Conservation (phyloP, 2,888 invertebrate genomes). For the Prosopocoilus inquinatus region DNA sequence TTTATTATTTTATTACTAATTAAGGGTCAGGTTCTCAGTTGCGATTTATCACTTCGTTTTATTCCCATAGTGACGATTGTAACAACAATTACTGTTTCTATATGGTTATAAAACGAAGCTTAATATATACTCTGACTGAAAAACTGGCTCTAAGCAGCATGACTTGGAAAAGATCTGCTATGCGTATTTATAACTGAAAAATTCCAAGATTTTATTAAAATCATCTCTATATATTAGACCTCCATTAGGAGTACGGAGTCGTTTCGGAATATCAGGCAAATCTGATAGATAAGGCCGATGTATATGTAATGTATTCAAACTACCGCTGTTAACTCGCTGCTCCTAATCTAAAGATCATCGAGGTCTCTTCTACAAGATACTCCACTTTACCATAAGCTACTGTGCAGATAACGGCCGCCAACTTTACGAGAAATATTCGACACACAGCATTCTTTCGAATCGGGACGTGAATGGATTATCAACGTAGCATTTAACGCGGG, state of each 20-base stretch:
- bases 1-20: too few relatives aligned
- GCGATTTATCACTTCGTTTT: too few relatives aligned
- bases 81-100: too few relatives aligned
- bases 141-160: too few relatives aligned
- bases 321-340: constrained; percentile 11
- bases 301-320: constrained; percentile 11
- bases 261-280: constrained; percentile 4
- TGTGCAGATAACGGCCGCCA: constrained; percentile 10
- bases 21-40: too few relatives aligned
- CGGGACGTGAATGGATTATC: neutral
- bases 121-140: too few relatives aligned
- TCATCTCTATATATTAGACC: constrained; percentile 7
- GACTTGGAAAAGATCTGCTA: too few relatives aligned
- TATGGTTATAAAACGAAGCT: too few relatives aligned
- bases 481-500: neutral
- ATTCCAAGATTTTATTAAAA: too few relatives aligned
- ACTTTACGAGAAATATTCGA: constrained; percentile 2
- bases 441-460: constrained; percentile 1
- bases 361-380: constrained; percentile 27
- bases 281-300: constrained; percentile 7
- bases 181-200: too few relatives aligned
- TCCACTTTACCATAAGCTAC: constrained; percentile 18
- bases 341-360: constrained; percentile 38
- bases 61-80: too few relatives aligned
- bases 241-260: constrained; percentile 1